Conservation (phyloP, 2,888 invertebrate species). For the Amblyjoppa fuscipennis region DNA sequence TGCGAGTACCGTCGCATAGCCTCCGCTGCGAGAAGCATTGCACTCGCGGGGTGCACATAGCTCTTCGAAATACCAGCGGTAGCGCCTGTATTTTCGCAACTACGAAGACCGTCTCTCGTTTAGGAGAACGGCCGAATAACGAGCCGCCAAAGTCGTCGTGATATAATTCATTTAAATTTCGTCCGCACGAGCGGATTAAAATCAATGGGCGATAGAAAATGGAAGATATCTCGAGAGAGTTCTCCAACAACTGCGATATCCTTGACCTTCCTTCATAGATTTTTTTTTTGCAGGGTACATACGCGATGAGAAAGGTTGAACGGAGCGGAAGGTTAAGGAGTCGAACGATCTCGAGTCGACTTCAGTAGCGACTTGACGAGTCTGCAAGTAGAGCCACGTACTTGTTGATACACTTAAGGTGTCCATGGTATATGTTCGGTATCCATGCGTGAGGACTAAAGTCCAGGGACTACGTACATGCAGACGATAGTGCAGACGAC, state of each 20-base stretch:
- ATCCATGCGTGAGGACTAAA: not conserved
- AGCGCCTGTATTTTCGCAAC: conserved; percentile 28
- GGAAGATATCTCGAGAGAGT: not conserved
- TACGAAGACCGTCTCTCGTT: conserved; percentile 9
- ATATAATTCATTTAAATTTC: conserved; percentile 57
- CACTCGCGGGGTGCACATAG: conserved; percentile 7
- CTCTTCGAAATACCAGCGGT: not conserved
- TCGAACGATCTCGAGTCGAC: conserved; percentile 10
- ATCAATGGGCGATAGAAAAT: not conserved
- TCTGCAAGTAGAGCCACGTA: conserved; percentile 12
- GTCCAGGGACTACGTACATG: conserved; percentile 23
- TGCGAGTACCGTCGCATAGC: conserved; percentile 41
- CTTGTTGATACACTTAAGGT: not conserved
- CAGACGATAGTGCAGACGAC: not conserved
- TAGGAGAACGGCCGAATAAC: conserved; percentile 34
- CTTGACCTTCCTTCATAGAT: not conserved
- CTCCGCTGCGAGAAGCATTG: not conserved
- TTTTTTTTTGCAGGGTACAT: too few relatives aligned
- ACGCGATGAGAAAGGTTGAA: conserved; percentile 12
- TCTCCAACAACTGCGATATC: not conserved
- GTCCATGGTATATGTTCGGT: not conserved
- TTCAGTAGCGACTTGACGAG: conserved; percentile 19
- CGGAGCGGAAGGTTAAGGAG: not conserved
- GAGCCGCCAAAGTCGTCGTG: conserved; percentile 45
- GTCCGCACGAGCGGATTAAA: not conserved